A percentile compares a stretch with the other conserved stretches of the same genome.
These are phyloP conservation scores for Pygocentrus nattereri DNA, from an alignment of 2,797 vertebrate species.

Conservation along the genomic window DNA sequence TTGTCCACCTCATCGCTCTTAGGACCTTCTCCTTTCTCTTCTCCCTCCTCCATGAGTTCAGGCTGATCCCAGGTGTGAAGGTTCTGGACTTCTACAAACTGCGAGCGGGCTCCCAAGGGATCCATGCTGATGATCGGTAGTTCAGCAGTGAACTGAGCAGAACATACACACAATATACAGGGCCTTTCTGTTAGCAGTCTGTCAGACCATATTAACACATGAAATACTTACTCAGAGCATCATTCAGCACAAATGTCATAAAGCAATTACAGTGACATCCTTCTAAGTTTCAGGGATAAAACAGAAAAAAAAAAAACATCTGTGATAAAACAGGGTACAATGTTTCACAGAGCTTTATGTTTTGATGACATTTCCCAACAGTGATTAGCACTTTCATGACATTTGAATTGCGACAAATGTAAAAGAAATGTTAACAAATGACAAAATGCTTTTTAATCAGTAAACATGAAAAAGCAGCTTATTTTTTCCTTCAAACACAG, in stretches of 20 bases:
- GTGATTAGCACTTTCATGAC: not conserved
- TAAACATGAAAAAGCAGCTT: not conserved
- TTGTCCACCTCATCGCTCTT: conserved; percentile 60
- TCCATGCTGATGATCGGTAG: conserved; percentile 82
- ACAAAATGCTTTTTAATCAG: not conserved
- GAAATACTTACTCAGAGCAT: not conserved
- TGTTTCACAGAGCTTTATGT: not conserved
- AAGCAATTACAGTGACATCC: not conserved
- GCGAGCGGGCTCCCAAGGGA: conserved; percentile 95
- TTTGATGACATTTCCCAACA: not conserved
- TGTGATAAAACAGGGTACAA: no score
- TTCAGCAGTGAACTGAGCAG: conserved; percentile 33
- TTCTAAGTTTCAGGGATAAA: not conserved
- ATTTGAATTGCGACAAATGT: not conserved
- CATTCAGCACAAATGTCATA: not conserved
- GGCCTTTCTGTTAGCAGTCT: not conserved
- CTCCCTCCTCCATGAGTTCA: conserved; percentile 53
- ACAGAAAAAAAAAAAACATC: not conserved
- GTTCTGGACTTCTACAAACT: conserved; percentile 89
- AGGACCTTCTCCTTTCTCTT: conserved; percentile 60
- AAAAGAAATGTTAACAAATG: no score
- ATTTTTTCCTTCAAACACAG: not conserved
- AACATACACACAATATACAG: conserved; percentile 28
- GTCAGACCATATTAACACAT: not conserved
- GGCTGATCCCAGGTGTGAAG: conserved; percentile 86